A percentile compares a stretch with the other conserved stretches of the same genome.
phyloP scores from a whole-genome alignment of 2,888 invertebrate genomes.

The Lutraria lutraria region DNA sequence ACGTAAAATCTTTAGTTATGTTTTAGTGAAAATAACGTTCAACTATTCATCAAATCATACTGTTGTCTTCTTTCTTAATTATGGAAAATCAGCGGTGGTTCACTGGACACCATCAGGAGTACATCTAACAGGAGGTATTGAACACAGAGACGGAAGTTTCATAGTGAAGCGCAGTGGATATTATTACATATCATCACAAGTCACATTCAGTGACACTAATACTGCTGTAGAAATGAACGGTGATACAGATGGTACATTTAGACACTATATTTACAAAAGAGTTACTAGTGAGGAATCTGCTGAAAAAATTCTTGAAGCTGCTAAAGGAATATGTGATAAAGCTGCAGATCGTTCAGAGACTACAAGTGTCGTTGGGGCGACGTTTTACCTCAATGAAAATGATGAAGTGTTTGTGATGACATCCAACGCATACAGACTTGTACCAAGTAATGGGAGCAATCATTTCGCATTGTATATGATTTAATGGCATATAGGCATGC shows the following conservation, averaged over 20 bases:
- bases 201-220: neutral
- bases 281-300: neutral
- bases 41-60: neutral
- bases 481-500: neutral
- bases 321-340: neutral
- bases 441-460: neutral
- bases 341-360: neutral
- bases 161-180: neutral
- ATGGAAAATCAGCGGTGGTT: neutral
- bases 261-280: neutral
- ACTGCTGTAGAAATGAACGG: neutral
- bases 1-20: too few relatives aligned
- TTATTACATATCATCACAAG: conserved; percentile 20
- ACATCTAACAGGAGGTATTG: conserved; percentile 14
- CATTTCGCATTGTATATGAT: conserved; percentile 4
- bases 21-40: too few relatives aligned
- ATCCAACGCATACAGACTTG: neutral
- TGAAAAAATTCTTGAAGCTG: neutral
- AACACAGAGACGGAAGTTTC: neutral
- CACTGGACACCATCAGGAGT: neutral
- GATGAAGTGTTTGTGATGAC: neutral
- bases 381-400: neutral
- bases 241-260: neutral
- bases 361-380: neutral
- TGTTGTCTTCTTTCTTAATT: neutral